Evolutionary conservation across 2,888 invertebrate genomes (phyloP).

Genomic region (Gisinianus flammeolus): DNA sequence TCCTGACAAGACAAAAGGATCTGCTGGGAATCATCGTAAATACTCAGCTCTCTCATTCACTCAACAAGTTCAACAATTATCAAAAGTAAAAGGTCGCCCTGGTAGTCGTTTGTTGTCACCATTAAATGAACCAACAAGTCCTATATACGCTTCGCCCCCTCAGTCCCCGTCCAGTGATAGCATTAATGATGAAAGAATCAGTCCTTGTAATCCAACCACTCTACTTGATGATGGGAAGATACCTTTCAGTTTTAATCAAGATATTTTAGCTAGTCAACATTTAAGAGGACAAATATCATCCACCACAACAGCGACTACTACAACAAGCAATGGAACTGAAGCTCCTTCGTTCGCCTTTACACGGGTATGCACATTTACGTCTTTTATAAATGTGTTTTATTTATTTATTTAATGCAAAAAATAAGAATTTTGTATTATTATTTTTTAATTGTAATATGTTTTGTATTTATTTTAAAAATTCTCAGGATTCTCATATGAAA

Average conservation of each 20-base stretch:
- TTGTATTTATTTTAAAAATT: constrained; percentile 66
- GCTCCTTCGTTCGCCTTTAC: constrained; percentile 58
- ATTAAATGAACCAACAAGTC: constrained; percentile 72
- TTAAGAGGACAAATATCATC: constrained; percentile 5
- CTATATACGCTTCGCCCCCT: constrained; percentile 82
- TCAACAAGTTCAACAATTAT: constrained; percentile 87
- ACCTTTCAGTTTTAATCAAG: constrained; percentile 28
- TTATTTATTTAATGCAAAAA: not conserved
- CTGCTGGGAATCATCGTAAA: constrained; percentile 33
- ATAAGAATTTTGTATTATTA: not conserved
- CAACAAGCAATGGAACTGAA: constrained; percentile 48
- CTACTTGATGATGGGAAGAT: constrained; percentile 45
- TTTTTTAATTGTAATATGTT: not conserved
- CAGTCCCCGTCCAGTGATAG: constrained; percentile 69
- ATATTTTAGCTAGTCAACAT: constrained; percentile 1
- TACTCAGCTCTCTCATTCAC: constrained; percentile 81
- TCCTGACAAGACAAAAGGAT: not conserved
- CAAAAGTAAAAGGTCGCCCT: constrained; percentile 72
- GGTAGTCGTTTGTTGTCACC: constrained; percentile 64
- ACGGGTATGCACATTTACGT: constrained; percentile 47
- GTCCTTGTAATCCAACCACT: constrained; percentile 52
- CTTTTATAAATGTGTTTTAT: not conserved
- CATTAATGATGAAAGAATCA: constrained; percentile 56
- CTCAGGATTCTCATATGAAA: constrained; percentile 89
- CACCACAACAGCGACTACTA: constrained; percentile 14